Conservation (phyloP, 1,140 invertebrate genomes). For the Saccostrea cuccullata region DNA sequence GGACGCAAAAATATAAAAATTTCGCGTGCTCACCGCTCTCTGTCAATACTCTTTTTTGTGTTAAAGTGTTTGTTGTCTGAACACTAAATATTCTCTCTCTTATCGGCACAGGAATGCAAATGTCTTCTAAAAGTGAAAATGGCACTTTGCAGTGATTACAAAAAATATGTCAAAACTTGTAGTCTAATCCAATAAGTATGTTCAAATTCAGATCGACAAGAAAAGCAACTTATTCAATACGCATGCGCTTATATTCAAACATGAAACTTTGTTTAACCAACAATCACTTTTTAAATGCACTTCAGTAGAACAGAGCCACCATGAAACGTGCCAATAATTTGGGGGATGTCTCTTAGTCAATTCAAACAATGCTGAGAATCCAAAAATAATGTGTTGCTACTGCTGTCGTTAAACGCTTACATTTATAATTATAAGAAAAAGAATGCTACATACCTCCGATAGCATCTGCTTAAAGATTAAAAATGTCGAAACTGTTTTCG, state of each 20-base stretch:
- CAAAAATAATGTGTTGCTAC: background rate
- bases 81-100: constrained; percentile 1
- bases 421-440: background rate
- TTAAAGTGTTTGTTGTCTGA: background rate
- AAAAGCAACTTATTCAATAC: background rate
- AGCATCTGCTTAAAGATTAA: constrained; percentile 5
- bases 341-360: background rate
- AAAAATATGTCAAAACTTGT: constrained; percentile 33
- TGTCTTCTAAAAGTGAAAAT: constrained; percentile 24
- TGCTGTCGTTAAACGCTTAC: constrained; percentile 5
- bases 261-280: background rate
- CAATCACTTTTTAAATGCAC: background rate
- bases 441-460: background rate
- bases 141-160: background rate
- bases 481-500: background rate
- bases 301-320: background rate
- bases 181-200: constrained; percentile 24
- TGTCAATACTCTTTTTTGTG: background rate
- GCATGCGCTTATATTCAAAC: background rate
- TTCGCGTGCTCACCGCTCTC: background rate
- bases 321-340: background rate
- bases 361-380: background rate
- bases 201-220: constrained; percentile 15
- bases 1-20: background rate
- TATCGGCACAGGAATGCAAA: background rate